Evolutionary conservation across 53 echinoderm and acorn worm genomes (phyloP).

Genomic region (Apostichopus leukothele): DNA sequence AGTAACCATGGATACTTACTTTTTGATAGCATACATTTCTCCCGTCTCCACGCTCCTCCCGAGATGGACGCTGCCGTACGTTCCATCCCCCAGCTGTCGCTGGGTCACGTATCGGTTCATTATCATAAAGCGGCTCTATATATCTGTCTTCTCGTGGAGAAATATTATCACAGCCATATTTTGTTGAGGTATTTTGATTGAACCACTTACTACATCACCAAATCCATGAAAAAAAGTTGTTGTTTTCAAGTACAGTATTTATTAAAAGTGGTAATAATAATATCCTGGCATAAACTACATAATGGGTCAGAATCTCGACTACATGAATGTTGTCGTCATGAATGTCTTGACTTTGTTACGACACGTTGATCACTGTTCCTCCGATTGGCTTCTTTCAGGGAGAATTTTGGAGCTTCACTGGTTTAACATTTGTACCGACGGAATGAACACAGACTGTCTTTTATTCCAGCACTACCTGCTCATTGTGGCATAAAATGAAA

Average conservation of each 20-base stretch:
- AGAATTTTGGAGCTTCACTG: too few species aligned
- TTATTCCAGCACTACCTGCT: too few species aligned
- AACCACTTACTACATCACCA: not conserved
- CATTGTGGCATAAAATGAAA: too few species aligned
- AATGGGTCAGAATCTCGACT: too few species aligned
- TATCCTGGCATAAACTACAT: too few species aligned
- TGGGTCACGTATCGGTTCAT: slow-evolving; percentile 94
- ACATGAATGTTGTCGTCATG: too few species aligned
- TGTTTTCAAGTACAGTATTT: not conserved
- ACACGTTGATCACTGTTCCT: too few species aligned
- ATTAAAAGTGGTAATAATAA: too few species aligned
- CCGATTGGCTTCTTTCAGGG: too few species aligned
- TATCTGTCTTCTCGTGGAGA: not conserved
- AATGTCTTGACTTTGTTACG: too few species aligned
- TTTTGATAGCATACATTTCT: slow-evolving; percentile 96
- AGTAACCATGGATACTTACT: slow-evolving; percentile 64
- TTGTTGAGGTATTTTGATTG: not conserved
- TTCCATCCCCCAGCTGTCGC: slow-evolving; percentile 92
- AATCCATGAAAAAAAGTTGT: not conserved
- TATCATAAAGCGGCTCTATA: not conserved
- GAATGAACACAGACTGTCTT: too few species aligned
- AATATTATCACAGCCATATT: slow-evolving; percentile 7
- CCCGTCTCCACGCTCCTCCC: slow-evolving; percentile 80
- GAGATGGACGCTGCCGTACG: slow-evolving; percentile 91
- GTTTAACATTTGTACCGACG: too few species aligned